Base-by-base conservation (phyloP, 2,888 invertebrate genomes). In the Lottia gigantea region DNA sequence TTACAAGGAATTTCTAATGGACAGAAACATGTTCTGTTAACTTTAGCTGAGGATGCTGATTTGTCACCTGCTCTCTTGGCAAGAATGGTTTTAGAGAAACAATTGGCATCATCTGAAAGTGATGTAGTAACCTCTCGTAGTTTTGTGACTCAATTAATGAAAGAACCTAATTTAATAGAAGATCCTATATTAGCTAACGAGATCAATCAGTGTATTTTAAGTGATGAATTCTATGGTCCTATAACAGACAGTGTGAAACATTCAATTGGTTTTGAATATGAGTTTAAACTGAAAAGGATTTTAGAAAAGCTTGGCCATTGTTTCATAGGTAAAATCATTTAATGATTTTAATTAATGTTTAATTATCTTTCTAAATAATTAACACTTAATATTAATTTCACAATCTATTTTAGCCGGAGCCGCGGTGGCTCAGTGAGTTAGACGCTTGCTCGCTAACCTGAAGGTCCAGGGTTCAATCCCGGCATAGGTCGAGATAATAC, bases 211-310 rank as follows among this genome's bases (percentile, higher is more conserved):
- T 94, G 94, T 83, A 91, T 93, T 11, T 90, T 94, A 76, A 92
- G 93, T 88, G 96, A 97, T 87, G 94, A 94, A 84, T 92, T 93
- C 76, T 95, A 96, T 89, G 95, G 96, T 61, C 93, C 94, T 0
- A 90, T 94, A 81, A 91, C 93, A 74, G 95, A 96, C 90, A 91
- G 93, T 46, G 92, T 94, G 72, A 93, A 93, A 88, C 92, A 93
- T 92, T 94, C 69, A 64, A 65, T 95, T 74, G 96, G 96, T 0
- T 91, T 93, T 84, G 95, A 97, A 86, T 95, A 95, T 89, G 97
- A 97, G 90, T 88, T 93, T 62, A 92, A 93, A 85, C 88, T 95
- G 70, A 92, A 93, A 85, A 90, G 91, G 82, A 91, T 92, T 84
- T 89, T 94, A 64, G 88, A 87, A 12, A 86, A 91, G 66, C 88